Evolutionary conservation across 2,888 invertebrate species (phyloP), one percentile per base, ranked within the genome.

Genomic region (Archips crataeganus): DNA sequence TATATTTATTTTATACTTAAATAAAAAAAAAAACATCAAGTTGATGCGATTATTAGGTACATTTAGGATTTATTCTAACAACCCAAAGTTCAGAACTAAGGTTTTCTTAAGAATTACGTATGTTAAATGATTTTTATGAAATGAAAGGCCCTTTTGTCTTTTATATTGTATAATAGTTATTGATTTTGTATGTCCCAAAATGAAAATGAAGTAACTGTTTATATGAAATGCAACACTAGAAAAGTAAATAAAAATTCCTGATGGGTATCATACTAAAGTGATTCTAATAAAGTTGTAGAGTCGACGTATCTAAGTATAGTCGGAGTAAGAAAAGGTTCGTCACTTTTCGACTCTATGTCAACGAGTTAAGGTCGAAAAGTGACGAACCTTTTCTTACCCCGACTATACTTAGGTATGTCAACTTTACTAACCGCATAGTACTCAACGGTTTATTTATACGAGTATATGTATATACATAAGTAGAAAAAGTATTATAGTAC

Each of bases 1-100:
- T 59, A 45, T 67, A 32, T 45, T 67, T 42, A 67, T 67, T 67
- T 13, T 34, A 67, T 45, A 39, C 39, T 39, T 39, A 39, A 39
- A 49, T 64, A 13, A 36, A 5, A 11, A n/a, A 36, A 36, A 39
- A 5, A 39, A 39, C 39, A 39, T 39, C 34, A 34, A n/a, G 32
- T 11, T 49, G 47, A 63, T 63, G 47, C 36, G 36, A 34, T 36
- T 36, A 10, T 60, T 36, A 60, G 32, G 59, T 59, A 60, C 54
- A 23, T 54, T 57, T 32, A 32, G 57, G 57, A 57, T 57, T 57
- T 57, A 57, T 57, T 32, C 11, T 32, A 57, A 57, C 10, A 57
- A 32, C 5, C 57, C 32, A 32, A 57, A 57, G 57, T 32, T 57
- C 54, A 23, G 54, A 23, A n/a, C 23, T 23, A 54, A 54, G 54